phyloP scores from a whole-genome alignment of 2,888 invertebrate species.

The Ceramica pisi region DNA sequence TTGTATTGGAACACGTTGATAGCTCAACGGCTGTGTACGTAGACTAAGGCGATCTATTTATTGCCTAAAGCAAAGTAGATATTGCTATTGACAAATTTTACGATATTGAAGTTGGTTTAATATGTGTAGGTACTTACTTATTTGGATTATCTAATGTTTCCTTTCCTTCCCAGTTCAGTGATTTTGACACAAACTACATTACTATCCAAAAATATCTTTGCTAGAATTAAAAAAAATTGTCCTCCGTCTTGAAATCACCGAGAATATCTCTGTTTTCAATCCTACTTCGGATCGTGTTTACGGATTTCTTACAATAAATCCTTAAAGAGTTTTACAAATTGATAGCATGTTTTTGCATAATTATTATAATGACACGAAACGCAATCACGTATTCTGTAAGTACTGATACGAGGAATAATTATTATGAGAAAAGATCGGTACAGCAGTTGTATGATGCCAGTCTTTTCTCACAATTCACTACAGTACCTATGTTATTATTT shows the following conservation, averaged over 20 bases:
- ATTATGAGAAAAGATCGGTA: not conserved
- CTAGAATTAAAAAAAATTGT: not conserved
- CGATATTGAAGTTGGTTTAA: not conserved
- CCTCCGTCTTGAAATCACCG: too few relatives aligned
- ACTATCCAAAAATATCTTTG: too few relatives aligned
- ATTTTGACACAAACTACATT: too few relatives aligned
- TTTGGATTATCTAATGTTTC: not conserved
- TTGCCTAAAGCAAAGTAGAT: conserved; percentile 4
- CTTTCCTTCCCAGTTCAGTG: not conserved
- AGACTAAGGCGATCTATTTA: conserved; percentile 38
- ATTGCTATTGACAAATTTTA: not conserved
- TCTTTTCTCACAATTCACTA: too few relatives aligned
- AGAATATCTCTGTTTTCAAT: too few relatives aligned
- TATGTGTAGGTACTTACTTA: not conserved
- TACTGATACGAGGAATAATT: not conserved
- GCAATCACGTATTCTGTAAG: conserved; percentile 19
- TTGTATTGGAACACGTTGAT: conserved; percentile 36
- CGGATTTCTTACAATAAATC: too few relatives aligned
- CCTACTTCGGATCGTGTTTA: too few relatives aligned
- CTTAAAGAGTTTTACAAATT: too few relatives aligned
- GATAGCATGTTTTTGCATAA: not conserved
- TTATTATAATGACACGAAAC: conserved; percentile 20
- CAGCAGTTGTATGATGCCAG: not conserved
- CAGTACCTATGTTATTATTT: not conserved
- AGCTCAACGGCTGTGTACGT: conserved; percentile 10